Conservation (phyloP, 2,797 vertebrate genomes). For the Enteromius afrohamiltoni region DNA sequence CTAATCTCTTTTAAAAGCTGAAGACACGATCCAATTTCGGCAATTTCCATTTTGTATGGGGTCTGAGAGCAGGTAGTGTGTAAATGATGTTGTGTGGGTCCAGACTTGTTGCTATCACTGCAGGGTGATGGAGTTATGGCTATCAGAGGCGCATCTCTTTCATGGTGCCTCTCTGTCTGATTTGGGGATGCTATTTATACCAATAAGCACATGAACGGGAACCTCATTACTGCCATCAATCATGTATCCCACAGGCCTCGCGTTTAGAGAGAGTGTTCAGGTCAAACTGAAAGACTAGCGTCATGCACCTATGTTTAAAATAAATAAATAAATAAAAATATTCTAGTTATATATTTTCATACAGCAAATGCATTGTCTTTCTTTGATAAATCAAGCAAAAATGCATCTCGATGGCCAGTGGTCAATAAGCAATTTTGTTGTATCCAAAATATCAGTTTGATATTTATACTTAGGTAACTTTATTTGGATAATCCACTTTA, state of each 20-base stretch:
- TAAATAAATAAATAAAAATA: no score
- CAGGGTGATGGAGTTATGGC: constrained; percentile 44
- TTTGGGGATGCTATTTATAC: constrained; percentile 55
- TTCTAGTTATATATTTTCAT: background rate
- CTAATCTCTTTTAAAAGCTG: constrained; percentile 54
- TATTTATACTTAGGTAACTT: no score
- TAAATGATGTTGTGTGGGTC: constrained; percentile 50
- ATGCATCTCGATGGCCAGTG: background rate
- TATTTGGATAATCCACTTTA: no score
- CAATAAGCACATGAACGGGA: constrained; percentile 56
- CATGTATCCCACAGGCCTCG: constrained; percentile 27
- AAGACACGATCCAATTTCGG: constrained; percentile 45
- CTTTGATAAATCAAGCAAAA: background rate
- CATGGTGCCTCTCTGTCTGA: constrained; percentile 58
- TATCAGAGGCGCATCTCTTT: constrained; percentile 56
- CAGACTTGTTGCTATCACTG: constrained; percentile 40
- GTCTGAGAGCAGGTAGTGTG: constrained; percentile 51
- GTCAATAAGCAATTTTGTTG: background rate
- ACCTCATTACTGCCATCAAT: constrained; percentile 49
- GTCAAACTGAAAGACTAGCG: background rate
- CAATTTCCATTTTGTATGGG: constrained; percentile 45
- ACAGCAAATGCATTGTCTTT: background rate
- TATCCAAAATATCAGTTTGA: background rate
- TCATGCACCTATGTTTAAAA: background rate
- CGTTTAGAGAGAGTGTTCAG: background rate